Evolutionary conservation across 2,797 vertebrate genomes (phyloP), one percentile per base, ranked within the genome.

Genomic region (Ctenochaetus hawaiiensis): DNA sequence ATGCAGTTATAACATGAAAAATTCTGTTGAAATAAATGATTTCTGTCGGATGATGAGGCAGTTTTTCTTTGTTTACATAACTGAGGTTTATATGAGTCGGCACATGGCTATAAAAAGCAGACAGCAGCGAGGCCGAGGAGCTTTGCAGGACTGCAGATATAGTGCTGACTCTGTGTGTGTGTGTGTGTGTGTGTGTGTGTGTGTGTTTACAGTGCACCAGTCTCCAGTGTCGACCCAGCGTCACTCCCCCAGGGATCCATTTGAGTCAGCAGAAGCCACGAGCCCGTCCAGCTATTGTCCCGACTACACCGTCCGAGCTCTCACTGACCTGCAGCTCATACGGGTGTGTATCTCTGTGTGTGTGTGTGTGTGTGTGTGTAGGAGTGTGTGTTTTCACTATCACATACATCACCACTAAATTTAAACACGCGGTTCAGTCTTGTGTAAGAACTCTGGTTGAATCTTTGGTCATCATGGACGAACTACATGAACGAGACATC

Each of bases 261-360:
- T 94, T 0, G 96, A 96, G 62, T 74, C 95, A 5, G 84, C 89
- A 0, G 97, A 97, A 0, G 94, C 94, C 2, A 81, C 94, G 20
- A 94, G 91, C 83, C 94, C 94, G 8, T 93, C 95, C 67, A 92
- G 93, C 1, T 98, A 98, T 59, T 97, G 96, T 88, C 97, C 97
- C 0, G 97, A 98, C 94, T 98, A 98, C 94, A 97, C 96, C 5
- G 97, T 98, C 83, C 93, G 96, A 79, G 97, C 97, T 4, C 96
- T 98, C 41, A 96, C 96, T 0, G 97, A 98, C 88, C 94, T 98
- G 86, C 97, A 98, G 94, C 92, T 97, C 80, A 96, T 98, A 84
- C 96, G 96, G 94, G 95, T 95, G 43, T 34, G 81, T 65, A 0
- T 41, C 0, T 44, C 6, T 23, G 9, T 70, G 9, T 57, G 44